These are phyloP conservation scores for Brachyistius frenatus DNA, from an alignment of 2,113 vertebrate species.

Conservation along the genomic window DNA sequence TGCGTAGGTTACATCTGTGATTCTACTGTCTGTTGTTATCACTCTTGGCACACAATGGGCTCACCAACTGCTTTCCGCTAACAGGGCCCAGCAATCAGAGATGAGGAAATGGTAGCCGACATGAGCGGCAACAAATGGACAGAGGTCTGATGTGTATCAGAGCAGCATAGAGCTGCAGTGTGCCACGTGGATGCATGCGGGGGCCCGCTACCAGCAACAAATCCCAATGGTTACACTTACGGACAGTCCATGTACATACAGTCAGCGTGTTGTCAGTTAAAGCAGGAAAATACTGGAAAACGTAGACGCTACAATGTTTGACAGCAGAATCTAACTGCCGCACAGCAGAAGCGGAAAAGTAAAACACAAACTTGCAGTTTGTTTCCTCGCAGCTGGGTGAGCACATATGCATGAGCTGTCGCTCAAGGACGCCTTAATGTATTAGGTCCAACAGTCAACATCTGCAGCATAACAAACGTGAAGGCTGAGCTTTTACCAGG, in stretches of 20 bases:
- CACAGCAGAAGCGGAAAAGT: conserved; percentile 16
- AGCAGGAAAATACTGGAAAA: conserved; percentile 27
- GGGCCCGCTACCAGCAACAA: conserved; percentile 23
- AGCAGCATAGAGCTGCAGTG: conserved; percentile 44
- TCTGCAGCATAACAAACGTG: conserved; percentile 40
- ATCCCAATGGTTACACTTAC: conserved; percentile 38
- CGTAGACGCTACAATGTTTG: conserved; percentile 7
- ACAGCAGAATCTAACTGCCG: conserved; percentile 45
- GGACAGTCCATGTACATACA: conserved; percentile 3
- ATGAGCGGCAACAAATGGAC: conserved; percentile 45
- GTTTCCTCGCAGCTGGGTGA: conserved; percentile 36
- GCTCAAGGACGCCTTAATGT: conserved; percentile 39
- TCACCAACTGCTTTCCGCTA: conserved; percentile 59
- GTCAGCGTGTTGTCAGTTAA: conserved; percentile 23
- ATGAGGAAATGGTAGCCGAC: conserved; percentile 49
- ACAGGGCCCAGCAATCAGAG: conserved; percentile 58
- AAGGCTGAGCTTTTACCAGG: conserved; percentile 38
- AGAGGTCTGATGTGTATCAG: conserved; percentile 71
- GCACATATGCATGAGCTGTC: conserved; percentile 37
- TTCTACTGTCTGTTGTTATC: conserved; percentile 67
- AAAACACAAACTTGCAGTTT: conserved; percentile 39
- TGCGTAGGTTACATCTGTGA: conserved; percentile 55
- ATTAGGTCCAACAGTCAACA: conserved; percentile 37
- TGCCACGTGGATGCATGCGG: conserved; percentile 11
- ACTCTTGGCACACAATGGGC: conserved; percentile 64